phyloP scores from a whole-genome alignment of 2,888 invertebrate genomes.

The Marasmarcha lunaedactyla region DNA sequence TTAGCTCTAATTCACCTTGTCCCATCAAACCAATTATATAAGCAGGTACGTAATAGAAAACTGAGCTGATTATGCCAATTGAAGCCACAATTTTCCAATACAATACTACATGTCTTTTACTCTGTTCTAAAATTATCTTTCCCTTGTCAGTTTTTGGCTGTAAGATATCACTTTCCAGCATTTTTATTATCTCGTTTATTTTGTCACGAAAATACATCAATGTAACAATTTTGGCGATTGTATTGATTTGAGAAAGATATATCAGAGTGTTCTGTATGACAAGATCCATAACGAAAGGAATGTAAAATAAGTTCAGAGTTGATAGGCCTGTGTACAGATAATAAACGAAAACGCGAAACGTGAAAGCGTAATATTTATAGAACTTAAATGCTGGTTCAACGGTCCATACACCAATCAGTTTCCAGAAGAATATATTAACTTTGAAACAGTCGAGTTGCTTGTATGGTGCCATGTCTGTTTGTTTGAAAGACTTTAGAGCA shows the following conservation, averaged over 20 bases:
- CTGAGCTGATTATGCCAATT: slow-evolving; percentile 15
- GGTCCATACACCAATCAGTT: slow-evolving; percentile 30
- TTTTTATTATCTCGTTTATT: slow-evolving; percentile 23
- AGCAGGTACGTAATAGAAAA: slow-evolving; percentile 23
- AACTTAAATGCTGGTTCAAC: slow-evolving; percentile 12
- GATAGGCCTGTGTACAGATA: slow-evolving; percentile 22
- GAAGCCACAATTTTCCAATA: slow-evolving; percentile 30
- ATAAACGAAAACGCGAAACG: slow-evolving; percentile 22
- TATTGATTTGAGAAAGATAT: slow-evolving; percentile 30
- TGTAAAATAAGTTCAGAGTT: slow-evolving; percentile 30
- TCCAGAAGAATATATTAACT: slow-evolving; percentile 30
- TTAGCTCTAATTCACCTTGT: slow-evolving; percentile 21
- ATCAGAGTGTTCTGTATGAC: slow-evolving; percentile 35
- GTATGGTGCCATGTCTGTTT: too few relatives aligned
- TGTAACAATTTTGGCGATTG: slow-evolving; percentile 31
- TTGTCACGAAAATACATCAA: slow-evolving; percentile 24
- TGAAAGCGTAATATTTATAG: slow-evolving; percentile 24
- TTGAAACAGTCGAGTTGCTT: slow-evolving; percentile 36
- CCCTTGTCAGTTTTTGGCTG: slow-evolving; percentile 24
- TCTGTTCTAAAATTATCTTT: slow-evolving; percentile 21
- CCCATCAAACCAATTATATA: slow-evolving; percentile 25
- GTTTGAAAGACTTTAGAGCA: too few relatives aligned
- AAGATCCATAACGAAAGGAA: slow-evolving; percentile 27
- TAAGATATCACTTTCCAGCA: slow-evolving; percentile 33
- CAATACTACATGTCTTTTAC: slow-evolving; percentile 26